These are phyloP conservation scores for Vespertilio murinus DNA, from an alignment of 2,797 vertebrate genomes.

Conservation along the genomic window DNA sequence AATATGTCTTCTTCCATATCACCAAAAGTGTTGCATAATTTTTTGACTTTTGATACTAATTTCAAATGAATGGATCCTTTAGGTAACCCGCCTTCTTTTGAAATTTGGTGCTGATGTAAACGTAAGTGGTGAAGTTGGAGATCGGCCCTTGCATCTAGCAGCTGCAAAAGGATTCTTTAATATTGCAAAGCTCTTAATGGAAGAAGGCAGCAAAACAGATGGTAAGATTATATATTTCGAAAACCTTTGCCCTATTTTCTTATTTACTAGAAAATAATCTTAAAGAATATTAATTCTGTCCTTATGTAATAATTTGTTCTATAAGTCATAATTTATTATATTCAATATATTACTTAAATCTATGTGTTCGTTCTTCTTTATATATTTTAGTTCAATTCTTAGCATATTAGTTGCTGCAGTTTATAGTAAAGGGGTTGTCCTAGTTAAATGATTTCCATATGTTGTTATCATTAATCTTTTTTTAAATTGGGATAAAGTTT, in stretches of 20 bases:
- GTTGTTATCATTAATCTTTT: not conserved
- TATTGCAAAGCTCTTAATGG: constrained; percentile 91
- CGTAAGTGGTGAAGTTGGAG: constrained; percentile 93
- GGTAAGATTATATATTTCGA: constrained; percentile 83
- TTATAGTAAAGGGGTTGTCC: not conserved
- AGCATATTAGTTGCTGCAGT: not conserved
- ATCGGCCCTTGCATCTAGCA: constrained; percentile 94
- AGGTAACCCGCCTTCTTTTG: constrained; percentile 92
- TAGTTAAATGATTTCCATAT: not conserved
- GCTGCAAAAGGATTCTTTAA: constrained; percentile 94
- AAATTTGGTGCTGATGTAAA: constrained; percentile 96
- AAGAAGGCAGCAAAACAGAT: constrained; percentile 91
- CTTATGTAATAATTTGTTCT: not conserved
- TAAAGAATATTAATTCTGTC: not conserved
- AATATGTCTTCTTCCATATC: not conserved
- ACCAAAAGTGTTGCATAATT: not conserved
- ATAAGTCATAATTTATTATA: not conserved
- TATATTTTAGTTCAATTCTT: not conserved
- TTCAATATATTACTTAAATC: constrained; percentile 1
- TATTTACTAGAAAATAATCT: not conserved
- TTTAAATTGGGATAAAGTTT: not conserved
- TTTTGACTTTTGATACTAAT: constrained; percentile 26
- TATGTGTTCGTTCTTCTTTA: not conserved
- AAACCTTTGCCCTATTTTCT: not conserved
- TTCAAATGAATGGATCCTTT: constrained; percentile 37